These are phyloP conservation scores for Thymelicus sylvestris DNA, from an alignment of 2,888 invertebrate genomes.

Conservation along the genomic window DNA sequence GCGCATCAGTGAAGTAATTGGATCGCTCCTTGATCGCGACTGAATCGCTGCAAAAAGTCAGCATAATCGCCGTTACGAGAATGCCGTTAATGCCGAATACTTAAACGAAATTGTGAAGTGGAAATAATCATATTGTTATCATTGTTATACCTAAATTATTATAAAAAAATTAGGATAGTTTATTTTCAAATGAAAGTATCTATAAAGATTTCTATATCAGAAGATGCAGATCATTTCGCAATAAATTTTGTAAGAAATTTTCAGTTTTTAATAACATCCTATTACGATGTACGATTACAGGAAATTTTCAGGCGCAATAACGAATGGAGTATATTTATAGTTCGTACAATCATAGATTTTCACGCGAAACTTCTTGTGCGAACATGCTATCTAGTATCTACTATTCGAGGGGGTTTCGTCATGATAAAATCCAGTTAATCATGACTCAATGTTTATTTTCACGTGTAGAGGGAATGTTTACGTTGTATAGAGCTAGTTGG, in stretches of 20 bases:
- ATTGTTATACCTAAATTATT: no score
- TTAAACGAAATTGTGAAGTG: no score
- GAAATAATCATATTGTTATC: no score
- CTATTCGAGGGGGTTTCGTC: neutral
- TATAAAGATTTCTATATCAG: no score
- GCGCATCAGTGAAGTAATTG: no score
- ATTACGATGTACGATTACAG: neutral
- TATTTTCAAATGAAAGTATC: no score
- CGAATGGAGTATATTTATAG: neutral
- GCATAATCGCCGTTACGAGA: no score
- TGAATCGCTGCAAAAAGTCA: no score
- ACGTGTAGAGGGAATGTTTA: neutral
- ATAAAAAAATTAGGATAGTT: no score
- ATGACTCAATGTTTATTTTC: constrained; percentile 14
- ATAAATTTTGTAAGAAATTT: neutral
- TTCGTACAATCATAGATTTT: constrained; percentile 11
- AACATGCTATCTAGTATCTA: constrained; percentile 7
- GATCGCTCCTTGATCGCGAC: no score
- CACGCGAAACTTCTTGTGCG: constrained; percentile 12
- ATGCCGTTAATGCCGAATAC: no score
- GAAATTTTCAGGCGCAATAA: neutral
- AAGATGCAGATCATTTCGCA: neutral
- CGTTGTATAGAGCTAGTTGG: no score
- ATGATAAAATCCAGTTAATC: neutral
- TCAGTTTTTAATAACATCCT: neutral